These are phyloP conservation scores for Gastrophysa polygoni DNA, from an alignment of 2,888 invertebrate species.

Conservation along the genomic window DNA sequence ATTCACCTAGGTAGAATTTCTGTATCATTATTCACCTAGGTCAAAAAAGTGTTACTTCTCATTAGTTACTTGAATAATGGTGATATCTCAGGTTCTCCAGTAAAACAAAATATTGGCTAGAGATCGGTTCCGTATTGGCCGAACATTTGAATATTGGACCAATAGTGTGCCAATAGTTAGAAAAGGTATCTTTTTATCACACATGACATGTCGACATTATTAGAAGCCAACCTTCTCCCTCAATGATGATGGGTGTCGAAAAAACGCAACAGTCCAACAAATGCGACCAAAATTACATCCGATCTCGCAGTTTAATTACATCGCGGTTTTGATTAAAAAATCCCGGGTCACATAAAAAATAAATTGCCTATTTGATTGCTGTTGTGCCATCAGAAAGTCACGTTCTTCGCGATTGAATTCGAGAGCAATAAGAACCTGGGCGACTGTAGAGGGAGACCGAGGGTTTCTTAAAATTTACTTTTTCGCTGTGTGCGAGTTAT, in stretches of 20 bases:
- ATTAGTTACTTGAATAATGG: too few species aligned
- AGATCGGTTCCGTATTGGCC: too few species aligned
- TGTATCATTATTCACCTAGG: too few species aligned
- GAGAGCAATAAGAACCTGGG: conserved; percentile 45
- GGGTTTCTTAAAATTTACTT: conserved; percentile 59
- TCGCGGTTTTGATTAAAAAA: conserved; percentile 59
- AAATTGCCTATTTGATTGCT: conserved; percentile 60
- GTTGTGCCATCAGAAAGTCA: conserved; percentile 31
- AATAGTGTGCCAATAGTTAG: too few species aligned
- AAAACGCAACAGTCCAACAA: conserved; percentile 42
- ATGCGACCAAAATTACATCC: conserved; percentile 52
- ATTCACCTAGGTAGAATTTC: too few species aligned
- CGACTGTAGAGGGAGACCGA: conserved; percentile 54
- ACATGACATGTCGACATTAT: too few species aligned
- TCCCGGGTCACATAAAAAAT: conserved; percentile 57
- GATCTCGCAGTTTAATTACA: conserved; percentile 50
- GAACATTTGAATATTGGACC: too few species aligned
- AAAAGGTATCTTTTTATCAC: too few species aligned
- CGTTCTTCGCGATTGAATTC: conserved; percentile 35
- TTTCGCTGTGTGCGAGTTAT: conserved; percentile 60
- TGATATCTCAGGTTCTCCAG: too few species aligned
- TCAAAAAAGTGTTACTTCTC: too few species aligned
- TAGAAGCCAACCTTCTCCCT: not conserved
- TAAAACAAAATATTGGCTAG: too few species aligned
- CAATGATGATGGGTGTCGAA: conserved; percentile 22